Evolutionary conservation across 2,888 invertebrate genomes (phyloP).

Genomic region (Unio delphinus): DNA sequence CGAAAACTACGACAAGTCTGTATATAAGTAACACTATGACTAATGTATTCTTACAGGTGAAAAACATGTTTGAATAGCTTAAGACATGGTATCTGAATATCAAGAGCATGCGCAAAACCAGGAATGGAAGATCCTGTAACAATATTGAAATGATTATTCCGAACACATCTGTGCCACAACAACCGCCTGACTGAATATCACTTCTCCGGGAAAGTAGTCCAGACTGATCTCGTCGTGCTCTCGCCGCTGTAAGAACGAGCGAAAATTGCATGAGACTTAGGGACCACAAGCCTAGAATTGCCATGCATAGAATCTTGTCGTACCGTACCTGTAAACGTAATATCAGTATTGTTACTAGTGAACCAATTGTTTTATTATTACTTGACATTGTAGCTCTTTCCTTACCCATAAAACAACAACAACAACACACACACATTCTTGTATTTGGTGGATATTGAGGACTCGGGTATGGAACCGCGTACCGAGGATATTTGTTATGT

Average conservation of each 20-base stretch:
- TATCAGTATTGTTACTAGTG: background rate
- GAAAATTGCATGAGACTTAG: conserved; percentile 95
- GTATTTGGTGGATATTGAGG: too few species aligned
- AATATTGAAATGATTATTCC: conserved; percentile 90
- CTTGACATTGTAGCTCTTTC: background rate
- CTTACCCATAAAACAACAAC: background rate
- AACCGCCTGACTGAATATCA: conserved; percentile 64
- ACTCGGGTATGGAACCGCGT: too few species aligned
- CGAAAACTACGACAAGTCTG: conserved; percentile 76
- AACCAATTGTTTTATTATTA: background rate
- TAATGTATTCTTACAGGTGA: conserved; percentile 91
- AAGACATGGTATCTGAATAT: conserved; percentile 91
- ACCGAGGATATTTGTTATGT: too few species aligned
- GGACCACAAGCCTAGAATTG: conserved; percentile 91
- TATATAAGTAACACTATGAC: conserved; percentile 91
- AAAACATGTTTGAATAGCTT: conserved; percentile 96
- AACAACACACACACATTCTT: background rate
- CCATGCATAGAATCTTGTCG: conserved; percentile 84
- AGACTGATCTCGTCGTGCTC: conserved; percentile 58
- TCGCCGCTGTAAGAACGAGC: conserved; percentile 91
- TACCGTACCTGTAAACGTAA: conserved; percentile 67
- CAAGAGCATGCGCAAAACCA: conserved; percentile 85
- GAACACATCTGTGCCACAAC: conserved; percentile 88
- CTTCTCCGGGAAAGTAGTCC: too few species aligned
- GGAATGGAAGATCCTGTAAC: conserved; percentile 87